A percentile compares a stretch with the other conserved stretches of the same genome.
Conservation (phyloP, 2,888 invertebrate species). For the Rhopalosiphum nymphaeae region DNA sequence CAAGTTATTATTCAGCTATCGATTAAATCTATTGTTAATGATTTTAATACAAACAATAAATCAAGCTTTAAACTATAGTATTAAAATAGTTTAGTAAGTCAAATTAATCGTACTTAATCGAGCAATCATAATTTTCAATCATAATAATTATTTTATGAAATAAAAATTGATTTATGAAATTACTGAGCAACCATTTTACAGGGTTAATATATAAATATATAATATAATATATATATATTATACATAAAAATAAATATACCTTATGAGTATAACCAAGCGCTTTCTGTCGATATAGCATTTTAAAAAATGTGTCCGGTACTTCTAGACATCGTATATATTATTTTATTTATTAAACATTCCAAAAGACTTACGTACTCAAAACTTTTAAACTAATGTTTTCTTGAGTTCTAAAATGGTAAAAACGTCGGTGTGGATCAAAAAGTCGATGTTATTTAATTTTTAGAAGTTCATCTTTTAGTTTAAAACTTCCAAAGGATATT, state of each 20-base stretch:
- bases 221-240: too few relatives aligned
- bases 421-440: neutral
- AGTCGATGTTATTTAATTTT: neutral
- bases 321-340: neutral
- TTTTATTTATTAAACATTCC: constrained; percentile 3
- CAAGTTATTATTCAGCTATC: neutral
- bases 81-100: neutral
- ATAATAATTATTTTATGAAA: neutral
- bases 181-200: neutral
- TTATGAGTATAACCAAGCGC: neutral
- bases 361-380: neutral
- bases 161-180: neutral
- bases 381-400: neutral
- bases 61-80: neutral
- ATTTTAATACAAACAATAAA: neutral
- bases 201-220: neutral
- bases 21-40: neutral
- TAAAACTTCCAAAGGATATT: neutral
- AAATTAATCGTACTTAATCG: neutral
- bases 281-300: neutral
- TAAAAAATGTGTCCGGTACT: neutral
- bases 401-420: neutral
- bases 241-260: neutral
- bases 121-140: neutral
- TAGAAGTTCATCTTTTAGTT: neutral